Evolutionary conservation across 2,888 invertebrate species (phyloP).

Genomic region (Drosophila kokeensis): DNA sequence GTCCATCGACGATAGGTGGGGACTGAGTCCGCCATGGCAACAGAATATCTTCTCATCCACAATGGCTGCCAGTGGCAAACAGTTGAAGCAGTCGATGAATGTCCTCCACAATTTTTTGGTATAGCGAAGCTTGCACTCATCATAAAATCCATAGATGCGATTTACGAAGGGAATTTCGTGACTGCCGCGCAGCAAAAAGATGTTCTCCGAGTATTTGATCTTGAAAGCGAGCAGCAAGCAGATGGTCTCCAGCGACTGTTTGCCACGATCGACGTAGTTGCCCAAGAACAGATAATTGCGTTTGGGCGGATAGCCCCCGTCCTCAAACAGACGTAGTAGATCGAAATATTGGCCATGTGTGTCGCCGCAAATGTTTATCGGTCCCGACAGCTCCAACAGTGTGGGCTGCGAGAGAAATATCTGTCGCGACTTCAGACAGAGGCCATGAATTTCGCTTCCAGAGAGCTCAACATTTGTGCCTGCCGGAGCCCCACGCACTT

Average conservation of each 20-base stretch:
- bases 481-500: slow-evolving; percentile 97
- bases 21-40: slow-evolving; percentile 94
- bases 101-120: slow-evolving; percentile 99
- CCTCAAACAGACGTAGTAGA: slow-evolving; percentile 98
- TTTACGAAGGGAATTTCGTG: slow-evolving; percentile 99
- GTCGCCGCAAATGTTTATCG: slow-evolving; percentile 99
- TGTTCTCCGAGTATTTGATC: slow-evolving; percentile 99
- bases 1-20: slow-evolving; percentile 98
- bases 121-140: slow-evolving; percentile 97
- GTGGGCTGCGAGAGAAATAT: slow-evolving; percentile 99
- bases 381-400: slow-evolving; percentile 98
- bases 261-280: slow-evolving; percentile 99
- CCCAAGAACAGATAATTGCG: slow-evolving; percentile 99
- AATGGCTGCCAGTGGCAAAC: slow-evolving; percentile 99
- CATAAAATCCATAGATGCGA: slow-evolving; percentile 99
- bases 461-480: slow-evolving; percentile 99
- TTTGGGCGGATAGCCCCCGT: slow-evolving; percentile 99
- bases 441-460: slow-evolving; percentile 98
- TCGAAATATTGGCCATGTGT: slow-evolving; percentile 99
- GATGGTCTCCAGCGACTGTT: slow-evolving; percentile 99
- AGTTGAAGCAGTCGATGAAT: slow-evolving; percentile 99
- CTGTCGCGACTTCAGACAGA: slow-evolving; percentile 99
- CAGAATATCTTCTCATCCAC: slow-evolving; percentile 91
- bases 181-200: slow-evolving; percentile 98
- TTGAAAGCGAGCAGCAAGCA: slow-evolving; percentile 98